Base-by-base conservation (phyloP, 92 coral and sea anemone genomes). In the Parazoanthus darwini region DNA sequence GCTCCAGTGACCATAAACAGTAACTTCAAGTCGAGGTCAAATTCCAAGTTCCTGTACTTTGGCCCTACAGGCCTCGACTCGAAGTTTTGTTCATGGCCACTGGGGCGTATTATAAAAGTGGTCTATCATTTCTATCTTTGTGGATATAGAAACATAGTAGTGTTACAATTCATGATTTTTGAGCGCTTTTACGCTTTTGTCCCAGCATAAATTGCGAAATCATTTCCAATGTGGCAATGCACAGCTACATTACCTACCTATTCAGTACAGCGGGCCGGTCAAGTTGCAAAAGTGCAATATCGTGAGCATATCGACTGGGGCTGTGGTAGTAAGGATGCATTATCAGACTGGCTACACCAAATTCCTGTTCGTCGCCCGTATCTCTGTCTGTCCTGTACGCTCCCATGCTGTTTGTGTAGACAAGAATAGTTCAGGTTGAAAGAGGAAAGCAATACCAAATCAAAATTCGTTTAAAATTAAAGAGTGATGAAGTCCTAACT, bases 231-330 rank as follows among this genome's bases (percentile, higher is more conserved):
- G 70, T 63, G 26, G 70, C 20, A 63, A 22, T 14, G 15, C 20
- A 35, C 15, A 63, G 10, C 76, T 3, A 5, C 59, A 33, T 81
- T 39, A 1, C 76, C 76, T 82, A 82, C 86, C 86, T 82, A 29
- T 70, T 70, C 58, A 82, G 25, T 13, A 66, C 36, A 22, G 76
- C 86, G 37, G 86, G 86, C n/a, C 75, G 77, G 43, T 65, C 86
- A 9, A 82, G 76, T 42, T 82, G 86, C 29, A 82, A 44, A n/a
- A 82, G 76, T 65, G 86, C 86, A 82, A 82, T 82, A 82, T 82
- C 86, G 76, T 82, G 77, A 38, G 86, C 77, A 82, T 82, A 82
- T 42, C 86, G 77, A 42, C 86, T 82, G 42, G 86, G 86, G 76
- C 22, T 67, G 86, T 82, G 75, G 86, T 82, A 82, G 37, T 82